A percentile compares a stretch with the other conserved stretches of the same genome.
Evolutionary conservation across 2,888 invertebrate species (phyloP).

Genomic region (Carpatolechia fugitivella): DNA sequence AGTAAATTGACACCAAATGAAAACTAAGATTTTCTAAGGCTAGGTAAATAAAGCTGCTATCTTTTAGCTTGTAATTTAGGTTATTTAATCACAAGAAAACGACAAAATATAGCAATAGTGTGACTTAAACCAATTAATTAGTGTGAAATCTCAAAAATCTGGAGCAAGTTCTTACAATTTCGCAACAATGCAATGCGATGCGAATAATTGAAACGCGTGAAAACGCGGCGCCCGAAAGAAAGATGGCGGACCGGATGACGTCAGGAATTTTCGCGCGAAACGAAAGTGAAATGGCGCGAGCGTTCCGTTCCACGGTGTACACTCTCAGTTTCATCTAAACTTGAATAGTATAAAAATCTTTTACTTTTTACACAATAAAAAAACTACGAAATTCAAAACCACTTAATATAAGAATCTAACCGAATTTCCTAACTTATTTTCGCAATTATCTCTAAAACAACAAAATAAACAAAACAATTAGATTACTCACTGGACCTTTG

Average conservation of each 20-base stretch:
- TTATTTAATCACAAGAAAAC: background rate
- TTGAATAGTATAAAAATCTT: background rate
- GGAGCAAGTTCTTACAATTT: background rate
- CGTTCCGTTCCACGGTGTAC: background rate
- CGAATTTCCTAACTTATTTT: too few relatives aligned
- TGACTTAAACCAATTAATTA: constrained; percentile 1
- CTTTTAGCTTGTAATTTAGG: too few relatives aligned
- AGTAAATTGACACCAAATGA: too few relatives aligned
- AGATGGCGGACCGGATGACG: background rate
- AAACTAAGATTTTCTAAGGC: too few relatives aligned
- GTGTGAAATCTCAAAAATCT: background rate
- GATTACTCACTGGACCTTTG: constrained; percentile 19
- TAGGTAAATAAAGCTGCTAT: too few relatives aligned
- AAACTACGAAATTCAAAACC: too few relatives aligned
- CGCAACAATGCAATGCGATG: background rate
- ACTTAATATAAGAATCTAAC: too few relatives aligned
- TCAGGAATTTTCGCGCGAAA: constrained; percentile 22
- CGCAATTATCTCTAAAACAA: background rate
- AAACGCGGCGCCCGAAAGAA: background rate
- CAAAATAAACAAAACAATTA: constrained; percentile 17
- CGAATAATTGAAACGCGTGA: background rate
- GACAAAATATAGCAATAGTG: background rate
- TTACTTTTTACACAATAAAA: too few relatives aligned
- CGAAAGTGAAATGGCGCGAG: constrained; percentile 49
- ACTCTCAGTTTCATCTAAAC: constrained; percentile 34